Percentiles rank a stretch among this genome's conserved stretches.
These are phyloP conservation scores for Campoletis raptor DNA, from an alignment of 2,888 invertebrate genomes.

Conservation along the genomic window DNA sequence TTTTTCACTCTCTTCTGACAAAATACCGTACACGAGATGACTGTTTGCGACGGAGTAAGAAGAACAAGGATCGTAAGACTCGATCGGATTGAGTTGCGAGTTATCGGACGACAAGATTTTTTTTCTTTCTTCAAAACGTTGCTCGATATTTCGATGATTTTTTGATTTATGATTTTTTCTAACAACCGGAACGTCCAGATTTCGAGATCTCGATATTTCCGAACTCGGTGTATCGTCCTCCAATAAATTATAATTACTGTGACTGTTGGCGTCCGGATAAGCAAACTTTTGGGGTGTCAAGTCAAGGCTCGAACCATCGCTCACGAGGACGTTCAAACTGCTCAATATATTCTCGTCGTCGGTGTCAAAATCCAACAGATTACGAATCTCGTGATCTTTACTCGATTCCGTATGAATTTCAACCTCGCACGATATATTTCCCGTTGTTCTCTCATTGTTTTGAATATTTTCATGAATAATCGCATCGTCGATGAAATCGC, in stretches of 20 bases:
- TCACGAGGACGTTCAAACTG: conserved; percentile 59
- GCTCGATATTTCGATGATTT: conserved; percentile 66
- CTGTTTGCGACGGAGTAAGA: conserved; percentile 76
- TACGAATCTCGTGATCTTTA: conserved; percentile 57
- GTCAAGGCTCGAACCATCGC: conserved; percentile 65
- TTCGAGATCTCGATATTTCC: conserved; percentile 53
- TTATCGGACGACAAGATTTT: conserved; percentile 62
- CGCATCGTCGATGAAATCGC: conserved; percentile 75
- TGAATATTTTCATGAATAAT: background rate
- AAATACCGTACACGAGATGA: conserved; percentile 74
- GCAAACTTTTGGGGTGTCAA: conserved; percentile 67
- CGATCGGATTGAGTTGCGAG: conserved; percentile 62
- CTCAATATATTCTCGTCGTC: conserved; percentile 70
- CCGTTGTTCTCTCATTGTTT: background rate
- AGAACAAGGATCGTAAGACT: conserved; percentile 60
- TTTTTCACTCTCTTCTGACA: conserved; percentile 71
- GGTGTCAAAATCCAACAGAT: conserved; percentile 70
- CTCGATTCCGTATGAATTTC: conserved; percentile 59
- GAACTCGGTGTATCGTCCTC: conserved; percentile 66
- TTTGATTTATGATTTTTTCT: conserved; percentile 73
- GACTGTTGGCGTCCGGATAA: conserved; percentile 74
- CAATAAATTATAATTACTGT: conserved; percentile 73
- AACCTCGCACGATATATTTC: conserved; percentile 43
- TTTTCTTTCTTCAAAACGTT: conserved; percentile 69
- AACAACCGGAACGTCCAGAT: conserved; percentile 66